Base-by-base conservation (phyloP, 2,888 invertebrate species). In the Spodoptera exigua region DNA sequence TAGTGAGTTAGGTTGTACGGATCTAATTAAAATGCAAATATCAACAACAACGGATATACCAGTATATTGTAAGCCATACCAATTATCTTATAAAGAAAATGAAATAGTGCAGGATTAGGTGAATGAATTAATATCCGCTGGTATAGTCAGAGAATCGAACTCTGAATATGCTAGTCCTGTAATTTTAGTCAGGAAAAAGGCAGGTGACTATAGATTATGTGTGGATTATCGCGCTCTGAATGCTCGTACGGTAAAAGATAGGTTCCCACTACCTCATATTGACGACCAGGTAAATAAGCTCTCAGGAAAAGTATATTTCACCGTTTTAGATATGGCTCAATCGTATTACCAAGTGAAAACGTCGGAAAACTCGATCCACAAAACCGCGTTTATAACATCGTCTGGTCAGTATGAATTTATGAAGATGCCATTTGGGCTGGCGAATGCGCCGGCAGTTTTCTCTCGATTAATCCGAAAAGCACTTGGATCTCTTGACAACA, bases 161-260 rank as follows among this genome's bases (percentile, higher is more conserved):
- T 56, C 56, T 16, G 35, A 48, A 13, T 56, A 56, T 16, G 56
- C 56, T 13, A 56, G 56, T n/a, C 56, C 56, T 9, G 40, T 48
- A 9, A 13, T 56, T 16, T 12, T 56, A 9, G 47, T 55, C 13
- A 47, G 41, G 17, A 55, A 55, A 14, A 41, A 43, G 21, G n/a
- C 18, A 4, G 40, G 41, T 5, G 41, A 43, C 12, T 43, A 43
- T 16, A 43, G 41, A 18, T 18, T 43, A n/a, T 43, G 41, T 18
- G 41, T 43, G 7, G 41, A 43, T 43, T 43, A 21, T 18, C 17
- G 41, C n/a, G 43, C 43, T n/a, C 13, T 43, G 21, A 43, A 43
- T 43, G 43, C 43, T 11, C n/a, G n/a, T n/a, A n/a, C n/a, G n/a
- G 21, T 43, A 11, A 43, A 43, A 43, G 21, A 43, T 43, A 18